phyloP scores from a whole-genome alignment of 2,113 vertebrate genomes.

The Ranitomeya imitator region DNA sequence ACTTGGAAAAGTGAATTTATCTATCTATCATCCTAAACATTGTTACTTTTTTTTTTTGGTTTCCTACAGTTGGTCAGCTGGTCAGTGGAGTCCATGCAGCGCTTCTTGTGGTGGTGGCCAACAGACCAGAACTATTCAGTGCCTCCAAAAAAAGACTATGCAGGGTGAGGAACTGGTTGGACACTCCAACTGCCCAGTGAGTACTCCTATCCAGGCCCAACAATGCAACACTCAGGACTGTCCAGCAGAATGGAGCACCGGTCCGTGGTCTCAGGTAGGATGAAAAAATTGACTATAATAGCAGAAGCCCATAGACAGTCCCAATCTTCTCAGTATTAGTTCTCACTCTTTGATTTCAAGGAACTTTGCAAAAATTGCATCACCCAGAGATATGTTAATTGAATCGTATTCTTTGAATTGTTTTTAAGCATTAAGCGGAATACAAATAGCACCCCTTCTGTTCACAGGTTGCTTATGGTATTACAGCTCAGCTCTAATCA shows the following conservation, averaged over 20 bases:
- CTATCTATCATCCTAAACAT: background rate
- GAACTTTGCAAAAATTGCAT: no score
- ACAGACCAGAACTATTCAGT: slow-evolving; percentile 82
- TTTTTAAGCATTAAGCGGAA: no score
- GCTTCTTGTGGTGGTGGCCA: slow-evolving; percentile 86
- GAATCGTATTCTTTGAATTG: no score
- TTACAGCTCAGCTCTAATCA: no score
- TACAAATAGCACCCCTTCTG: no score
- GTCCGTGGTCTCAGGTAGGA: slow-evolving; percentile 90
- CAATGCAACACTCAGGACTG: slow-evolving; percentile 84
- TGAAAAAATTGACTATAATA: no score
- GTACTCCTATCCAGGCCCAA: slow-evolving; percentile 81
- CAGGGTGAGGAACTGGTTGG: slow-evolving; percentile 80
- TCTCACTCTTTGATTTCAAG: no score
- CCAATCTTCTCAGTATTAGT: background rate
- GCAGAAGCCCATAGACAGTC: background rate
- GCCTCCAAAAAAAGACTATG: slow-evolving; percentile 85
- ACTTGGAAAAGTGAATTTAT: background rate
- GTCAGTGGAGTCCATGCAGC: slow-evolving; percentile 87
- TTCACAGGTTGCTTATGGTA: no score
- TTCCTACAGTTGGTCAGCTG: slow-evolving; percentile 80
- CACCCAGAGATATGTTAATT: no score
- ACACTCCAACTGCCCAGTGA: slow-evolving; percentile 85
- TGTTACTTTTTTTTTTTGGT: background rate
- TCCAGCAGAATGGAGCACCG: slow-evolving; percentile 84